Conservation (phyloP, 2,113 vertebrate genomes). For the Castor canadensis region DNA sequence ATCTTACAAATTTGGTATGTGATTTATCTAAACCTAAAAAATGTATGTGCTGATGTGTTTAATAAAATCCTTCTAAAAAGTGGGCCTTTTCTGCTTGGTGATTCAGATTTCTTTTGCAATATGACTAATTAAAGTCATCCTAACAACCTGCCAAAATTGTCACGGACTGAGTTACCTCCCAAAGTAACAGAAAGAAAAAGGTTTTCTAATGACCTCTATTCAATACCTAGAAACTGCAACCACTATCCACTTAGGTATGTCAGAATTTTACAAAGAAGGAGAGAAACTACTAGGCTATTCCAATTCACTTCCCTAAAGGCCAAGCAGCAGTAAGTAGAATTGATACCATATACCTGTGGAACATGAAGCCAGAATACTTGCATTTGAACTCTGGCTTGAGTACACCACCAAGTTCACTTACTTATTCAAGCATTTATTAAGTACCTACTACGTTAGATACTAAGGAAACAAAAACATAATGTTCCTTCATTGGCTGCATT, state of each 20-base stretch:
- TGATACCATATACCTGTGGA: neutral
- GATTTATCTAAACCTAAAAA: neutral
- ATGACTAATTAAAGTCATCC: neutral
- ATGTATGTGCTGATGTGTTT: neutral
- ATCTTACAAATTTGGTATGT: neutral
- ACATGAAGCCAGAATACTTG: neutral
- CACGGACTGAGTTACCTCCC: neutral
- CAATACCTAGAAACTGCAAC: neutral
- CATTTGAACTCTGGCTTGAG: neutral
- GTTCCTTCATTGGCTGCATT: neutral
- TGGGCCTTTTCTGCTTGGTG: neutral
- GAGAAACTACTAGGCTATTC: neutral
- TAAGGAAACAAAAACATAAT: slow-evolving; percentile 4
- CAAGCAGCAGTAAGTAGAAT: neutral
- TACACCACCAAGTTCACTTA: neutral
- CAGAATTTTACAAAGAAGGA: slow-evolving; percentile 2
- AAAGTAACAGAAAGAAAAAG: neutral
- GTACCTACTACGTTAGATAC: neutral
- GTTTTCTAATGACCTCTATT: neutral
- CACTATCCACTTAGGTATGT: neutral
- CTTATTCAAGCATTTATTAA: slow-evolving; percentile 35
- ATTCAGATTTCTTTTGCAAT: slow-evolving; percentile 23
- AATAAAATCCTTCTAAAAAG: slow-evolving; percentile 13
- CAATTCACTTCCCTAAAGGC: neutral
- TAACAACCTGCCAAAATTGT: neutral